Base-by-base conservation (phyloP, 1,140 invertebrate species). In the Pseudobourletiella spinata region DNA sequence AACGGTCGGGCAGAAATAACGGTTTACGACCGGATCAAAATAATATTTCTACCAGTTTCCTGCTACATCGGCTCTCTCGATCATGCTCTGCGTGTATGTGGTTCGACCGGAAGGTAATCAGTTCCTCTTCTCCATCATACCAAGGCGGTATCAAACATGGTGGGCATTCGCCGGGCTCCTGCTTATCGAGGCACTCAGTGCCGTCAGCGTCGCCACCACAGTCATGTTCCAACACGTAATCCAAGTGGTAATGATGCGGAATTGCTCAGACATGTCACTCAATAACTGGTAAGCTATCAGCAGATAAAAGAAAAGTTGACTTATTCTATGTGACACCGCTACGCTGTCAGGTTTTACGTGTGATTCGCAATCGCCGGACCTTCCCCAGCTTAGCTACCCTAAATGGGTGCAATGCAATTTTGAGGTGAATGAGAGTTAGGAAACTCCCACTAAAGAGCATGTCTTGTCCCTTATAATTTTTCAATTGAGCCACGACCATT, bases 221-320 rank as follows among this genome's bases (percentile, higher is more conserved):
- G 22, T 55, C 26, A 55, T 55, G 52, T 55, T 55, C 22, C 52
- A 55, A 39, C 52, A 55, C 22, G 52, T 55, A n/a, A 55, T 55
- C 25, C 52, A 55, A 55, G 52, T 55, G 3, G 52, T 55, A 2
- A 55, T 55, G 52, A 32, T 55, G 29, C 16, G 39, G 18, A 55
- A 32, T 35, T 55, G 26, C 26, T 55, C 52, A 4, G 52, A 55
- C 29, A 55, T 55, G 3, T 22, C 39, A 18, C 18, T 55, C 14
- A 18, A 55, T n/a, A 55, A 55, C 18, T 55, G 52, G 52, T 55
- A 55, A 55, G 52, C n/a, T 14, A n/a, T 39, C n/a, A n/a, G n/a
- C n/a, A n/a, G n/a, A n/a, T n/a, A n/a, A n/a, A n/a, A n/a, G n/a
- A n/a, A n/a, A n/a, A n/a, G n/a, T n/a, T n/a, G n/a, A n/a, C n/a